Base-by-base conservation (phyloP, 2,888 invertebrate species). In the Aelia acuminata region DNA sequence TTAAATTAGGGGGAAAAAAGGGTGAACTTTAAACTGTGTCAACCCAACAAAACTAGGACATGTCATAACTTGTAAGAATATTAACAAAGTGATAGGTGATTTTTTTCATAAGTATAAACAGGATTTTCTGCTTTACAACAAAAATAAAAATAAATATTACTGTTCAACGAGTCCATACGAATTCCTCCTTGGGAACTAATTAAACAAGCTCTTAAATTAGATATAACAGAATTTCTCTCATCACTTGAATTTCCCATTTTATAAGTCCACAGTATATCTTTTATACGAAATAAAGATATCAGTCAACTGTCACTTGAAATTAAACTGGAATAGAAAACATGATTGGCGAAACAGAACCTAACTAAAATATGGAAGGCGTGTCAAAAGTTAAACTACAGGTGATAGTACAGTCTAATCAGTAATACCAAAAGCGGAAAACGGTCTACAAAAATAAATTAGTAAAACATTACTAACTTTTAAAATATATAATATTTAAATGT, bases 171-270 rank as follows among this genome's bases (percentile, higher is more conserved):
- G 18, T 50, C 49, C 39, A 85, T 85, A n/a, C 39, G 85, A 53
- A 85, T 85, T 85, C 85, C 85, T 13, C 53, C 50, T 53, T 39
- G 49, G 2, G 85, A 39, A 39, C 85, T 85, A 53, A 85, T 85
- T 53, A 85, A 85, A 53, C 85, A 85, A 85, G 85, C 85, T 39
- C 85, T 85, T 53, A 85, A 53, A 85, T 85, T 85, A 39, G 85
- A 85, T 53, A 85, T 85, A 39, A 85, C 85, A 11, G 85, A 85
- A 80, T 11, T 80, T 43, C 43, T 80, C n/a, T 80, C 80, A 80
- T 39, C n/a, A 43, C 43, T 80, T 43, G 80, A 43, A 8, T 80
- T 80, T n/a, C 43, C 80, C 80, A 80, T 80, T 43, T 80, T 80
- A 35, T 80, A 80, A 43, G 15, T 80, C 39, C 22, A 47, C 43